phyloP scores from a whole-genome alignment of 2,888 invertebrate species.

The Unio pictorum region DNA sequence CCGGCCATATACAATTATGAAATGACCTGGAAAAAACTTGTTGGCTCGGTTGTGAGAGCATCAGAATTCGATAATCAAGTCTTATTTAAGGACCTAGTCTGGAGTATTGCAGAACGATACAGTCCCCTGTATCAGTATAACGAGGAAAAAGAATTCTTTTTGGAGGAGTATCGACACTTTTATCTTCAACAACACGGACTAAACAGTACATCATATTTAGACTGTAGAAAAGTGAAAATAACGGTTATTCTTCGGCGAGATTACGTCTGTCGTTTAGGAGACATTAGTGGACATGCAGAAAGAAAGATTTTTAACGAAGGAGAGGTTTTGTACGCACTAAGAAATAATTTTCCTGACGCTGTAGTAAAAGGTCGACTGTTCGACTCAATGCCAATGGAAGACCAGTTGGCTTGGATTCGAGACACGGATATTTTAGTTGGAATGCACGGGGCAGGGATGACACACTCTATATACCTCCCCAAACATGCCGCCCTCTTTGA shows the following conservation, averaged over 20 bases:
- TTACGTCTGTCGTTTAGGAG: conserved; percentile 62
- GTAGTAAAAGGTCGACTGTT: conserved; percentile 49
- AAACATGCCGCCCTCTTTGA: conserved; percentile 56
- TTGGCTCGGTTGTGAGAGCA: conserved; percentile 40
- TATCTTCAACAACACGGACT: conserved; percentile 43
- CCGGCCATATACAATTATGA: conserved; percentile 47
- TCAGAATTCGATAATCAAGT: conserved; percentile 33
- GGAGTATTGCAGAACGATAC: conserved; percentile 50
- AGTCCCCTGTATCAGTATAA: conserved; percentile 42
- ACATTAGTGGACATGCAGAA: conserved; percentile 50
- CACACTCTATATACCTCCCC: conserved; percentile 59
- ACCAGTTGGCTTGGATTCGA: conserved; percentile 51
- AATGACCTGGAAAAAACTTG: conserved; percentile 48
- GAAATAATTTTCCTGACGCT: conserved; percentile 23
- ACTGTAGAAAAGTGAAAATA: conserved; percentile 46
- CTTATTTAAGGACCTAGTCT: conserved; percentile 38
- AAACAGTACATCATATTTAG: conserved; percentile 6
- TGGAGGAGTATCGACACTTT: conserved; percentile 55
- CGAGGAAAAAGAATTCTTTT: conserved; percentile 27
- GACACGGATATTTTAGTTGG: conserved; percentile 60
- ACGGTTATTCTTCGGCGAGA: conserved; percentile 55
- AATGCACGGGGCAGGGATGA: conserved; percentile 67
- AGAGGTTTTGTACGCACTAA: conserved; percentile 37
- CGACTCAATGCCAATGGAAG: conserved; percentile 50
- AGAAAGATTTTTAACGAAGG: conserved; percentile 61